A percentile compares a stretch with the other conserved stretches of the same genome.
phyloP scores from a whole-genome alignment of 2,888 invertebrate genomes.

The Marasmarcha lunaedactyla region DNA sequence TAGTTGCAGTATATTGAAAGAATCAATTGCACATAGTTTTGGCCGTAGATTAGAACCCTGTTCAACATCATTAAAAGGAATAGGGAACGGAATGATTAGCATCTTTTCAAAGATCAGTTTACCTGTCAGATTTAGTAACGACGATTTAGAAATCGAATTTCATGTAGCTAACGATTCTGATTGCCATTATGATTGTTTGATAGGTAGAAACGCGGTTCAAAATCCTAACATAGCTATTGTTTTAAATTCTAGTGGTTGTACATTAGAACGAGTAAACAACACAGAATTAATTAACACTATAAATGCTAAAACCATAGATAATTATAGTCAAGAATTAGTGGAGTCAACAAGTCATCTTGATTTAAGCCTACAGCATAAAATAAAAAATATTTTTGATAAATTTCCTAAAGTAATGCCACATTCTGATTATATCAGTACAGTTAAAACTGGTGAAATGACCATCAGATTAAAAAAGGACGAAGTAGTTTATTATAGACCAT shows the following conservation, averaged over 20 bases:
- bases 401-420: slow-evolving; percentile 9
- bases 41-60: slow-evolving; percentile 7
- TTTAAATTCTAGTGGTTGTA: slow-evolving; percentile 4
- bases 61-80: slow-evolving; percentile 8
- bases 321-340: not conserved
- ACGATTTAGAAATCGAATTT: slow-evolving; percentile 16
- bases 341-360: slow-evolving; percentile 6
- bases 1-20: slow-evolving; percentile 15
- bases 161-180: slow-evolving; percentile 10
- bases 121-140: slow-evolving; percentile 13
- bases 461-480: slow-evolving; percentile 10
- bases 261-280: too few species aligned
- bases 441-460: slow-evolving; percentile 12
- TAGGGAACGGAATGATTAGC: slow-evolving; percentile 10
- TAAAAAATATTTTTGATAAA: slow-evolving; percentile 10
- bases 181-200: slow-evolving; percentile 9
- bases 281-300: too few species aligned
- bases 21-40: slow-evolving; percentile 11
- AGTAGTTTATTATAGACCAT: slow-evolving; percentile 13
- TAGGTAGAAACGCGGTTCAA: slow-evolving; percentile 10
- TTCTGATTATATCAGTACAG: slow-evolving; percentile 7
- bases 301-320: too few species aligned
- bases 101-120: slow-evolving; percentile 10
- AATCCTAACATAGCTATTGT: slow-evolving; percentile 13
- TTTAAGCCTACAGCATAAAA: slow-evolving; percentile 5